Conservation (phyloP, 2,888 invertebrate species). For the Tigriopus californicus region DNA sequence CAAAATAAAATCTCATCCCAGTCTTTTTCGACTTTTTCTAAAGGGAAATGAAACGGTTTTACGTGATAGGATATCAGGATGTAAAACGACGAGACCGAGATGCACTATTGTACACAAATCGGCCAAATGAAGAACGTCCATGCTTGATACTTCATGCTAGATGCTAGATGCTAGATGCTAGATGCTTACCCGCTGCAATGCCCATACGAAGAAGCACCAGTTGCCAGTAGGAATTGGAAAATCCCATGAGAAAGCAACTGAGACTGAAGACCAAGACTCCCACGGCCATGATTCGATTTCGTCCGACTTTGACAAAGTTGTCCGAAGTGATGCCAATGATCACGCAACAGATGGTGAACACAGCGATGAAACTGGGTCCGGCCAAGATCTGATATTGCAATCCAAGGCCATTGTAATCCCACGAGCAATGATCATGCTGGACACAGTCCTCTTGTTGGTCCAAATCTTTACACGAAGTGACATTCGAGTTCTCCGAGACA, state of each 20-base stretch:
- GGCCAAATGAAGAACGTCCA: too few relatives aligned
- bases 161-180: too few relatives aligned
- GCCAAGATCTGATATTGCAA: constrained; percentile 79
- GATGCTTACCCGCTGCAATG: constrained; percentile 55
- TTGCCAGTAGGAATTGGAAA: constrained; percentile 73
- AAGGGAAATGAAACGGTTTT: too few relatives aligned
- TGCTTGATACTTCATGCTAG: too few relatives aligned
- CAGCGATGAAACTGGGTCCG: constrained; percentile 77
- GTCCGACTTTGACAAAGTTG: background rate
- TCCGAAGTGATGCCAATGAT: constrained; percentile 40
- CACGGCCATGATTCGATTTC: background rate
- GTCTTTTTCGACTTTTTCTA: too few relatives aligned
- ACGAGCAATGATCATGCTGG: constrained; percentile 60
- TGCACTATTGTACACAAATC: too few relatives aligned
- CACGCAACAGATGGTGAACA: constrained; percentile 72
- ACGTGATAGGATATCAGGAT: too few relatives aligned
- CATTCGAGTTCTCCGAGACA: constrained; percentile 13
- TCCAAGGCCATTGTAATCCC: constrained; percentile 81
- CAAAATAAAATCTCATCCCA: too few relatives aligned
- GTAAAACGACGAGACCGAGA: too few relatives aligned
- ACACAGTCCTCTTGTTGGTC: background rate
- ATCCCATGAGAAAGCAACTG: constrained; percentile 47
- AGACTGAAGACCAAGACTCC: background rate
- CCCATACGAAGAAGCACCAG: constrained; percentile 63
- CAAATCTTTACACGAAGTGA: constrained; percentile 6